These are phyloP conservation scores for Anas acuta DNA, from an alignment of 2,797 vertebrate species.

Conservation along the genomic window DNA sequence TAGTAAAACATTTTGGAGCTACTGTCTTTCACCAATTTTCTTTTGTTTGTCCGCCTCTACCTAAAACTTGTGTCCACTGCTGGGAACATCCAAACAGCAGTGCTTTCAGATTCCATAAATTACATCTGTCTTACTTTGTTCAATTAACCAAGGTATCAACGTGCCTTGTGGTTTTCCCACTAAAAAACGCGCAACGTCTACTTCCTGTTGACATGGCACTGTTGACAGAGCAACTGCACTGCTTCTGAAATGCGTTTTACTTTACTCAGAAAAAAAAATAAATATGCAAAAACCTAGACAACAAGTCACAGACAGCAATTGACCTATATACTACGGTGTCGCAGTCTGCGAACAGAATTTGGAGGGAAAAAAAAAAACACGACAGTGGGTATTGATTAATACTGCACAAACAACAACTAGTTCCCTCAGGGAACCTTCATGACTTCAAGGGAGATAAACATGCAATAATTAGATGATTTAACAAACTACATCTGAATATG, in stretches of 20 bases:
- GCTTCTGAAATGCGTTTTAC: neutral
- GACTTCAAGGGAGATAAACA: neutral
- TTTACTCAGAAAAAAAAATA: neutral
- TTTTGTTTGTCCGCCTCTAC: neutral
- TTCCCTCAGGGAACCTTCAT: slow-evolving; percentile 14
- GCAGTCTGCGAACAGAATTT: slow-evolving; percentile 20
- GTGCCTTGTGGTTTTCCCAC: neutral
- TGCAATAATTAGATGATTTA: slow-evolving; percentile 9
- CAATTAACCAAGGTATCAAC: neutral
- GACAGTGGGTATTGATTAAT: slow-evolving; percentile 45
- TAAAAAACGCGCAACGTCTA: neutral
- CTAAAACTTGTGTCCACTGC: neutral
- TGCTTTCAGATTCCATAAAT: neutral
- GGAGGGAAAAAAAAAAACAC: neutral
- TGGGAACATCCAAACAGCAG: neutral
- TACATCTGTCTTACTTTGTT: neutral
- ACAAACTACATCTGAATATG: neutral
- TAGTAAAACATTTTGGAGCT: neutral
- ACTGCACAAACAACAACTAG: slow-evolving; percentile 33
- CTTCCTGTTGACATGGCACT: neutral
- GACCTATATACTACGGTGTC: slow-evolving; percentile 54
- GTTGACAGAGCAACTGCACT: neutral
- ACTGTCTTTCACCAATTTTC: neutral
- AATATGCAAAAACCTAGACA: neutral
- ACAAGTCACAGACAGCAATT: slow-evolving; percentile 7